Conservation (phyloP, 2,888 invertebrate species). For the Ophion costatus region DNA sequence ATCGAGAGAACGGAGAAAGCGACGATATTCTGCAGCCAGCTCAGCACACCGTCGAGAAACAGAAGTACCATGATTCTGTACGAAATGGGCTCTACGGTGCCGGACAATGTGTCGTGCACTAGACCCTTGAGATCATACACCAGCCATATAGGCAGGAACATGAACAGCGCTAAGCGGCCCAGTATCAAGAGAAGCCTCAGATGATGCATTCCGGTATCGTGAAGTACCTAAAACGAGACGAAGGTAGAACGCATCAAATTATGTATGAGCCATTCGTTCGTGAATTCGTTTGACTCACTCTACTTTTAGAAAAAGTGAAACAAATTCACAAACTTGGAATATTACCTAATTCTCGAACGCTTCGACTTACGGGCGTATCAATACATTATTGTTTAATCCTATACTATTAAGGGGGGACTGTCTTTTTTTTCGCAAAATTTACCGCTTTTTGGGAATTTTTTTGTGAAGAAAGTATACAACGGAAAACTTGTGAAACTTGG, state of each 20-base stretch:
- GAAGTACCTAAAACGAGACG: conserved; percentile 88
- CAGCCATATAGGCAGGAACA: conserved; percentile 94
- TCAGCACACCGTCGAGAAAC: conserved; percentile 92
- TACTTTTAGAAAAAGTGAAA: neutral
- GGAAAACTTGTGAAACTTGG: too few relatives aligned
- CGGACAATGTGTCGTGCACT: conserved; percentile 85
- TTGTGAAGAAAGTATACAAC: too few relatives aligned
- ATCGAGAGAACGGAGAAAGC: conserved; percentile 96
- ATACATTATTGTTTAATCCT: too few relatives aligned
- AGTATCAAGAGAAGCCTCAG: conserved; percentile 92
- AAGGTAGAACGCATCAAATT: conserved; percentile 11
- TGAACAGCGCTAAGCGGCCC: conserved; percentile 90
- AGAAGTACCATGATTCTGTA: conserved; percentile 87
- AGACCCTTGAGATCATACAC: conserved; percentile 88
- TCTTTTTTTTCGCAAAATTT: too few relatives aligned
- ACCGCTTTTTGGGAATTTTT: too few relatives aligned
- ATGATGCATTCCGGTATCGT: conserved; percentile 95
- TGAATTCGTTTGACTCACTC: too few relatives aligned
- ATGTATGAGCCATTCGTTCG: neutral
- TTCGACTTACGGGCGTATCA: too few relatives aligned
- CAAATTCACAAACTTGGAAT: neutral
- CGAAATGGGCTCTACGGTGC: conserved; percentile 72
- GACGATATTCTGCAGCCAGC: conserved; percentile 97
- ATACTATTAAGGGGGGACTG: too few relatives aligned
- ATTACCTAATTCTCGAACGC: too few relatives aligned